Base-by-base conservation (phyloP, 2,888 invertebrate genomes). In the Hybos culiciformis region DNA sequence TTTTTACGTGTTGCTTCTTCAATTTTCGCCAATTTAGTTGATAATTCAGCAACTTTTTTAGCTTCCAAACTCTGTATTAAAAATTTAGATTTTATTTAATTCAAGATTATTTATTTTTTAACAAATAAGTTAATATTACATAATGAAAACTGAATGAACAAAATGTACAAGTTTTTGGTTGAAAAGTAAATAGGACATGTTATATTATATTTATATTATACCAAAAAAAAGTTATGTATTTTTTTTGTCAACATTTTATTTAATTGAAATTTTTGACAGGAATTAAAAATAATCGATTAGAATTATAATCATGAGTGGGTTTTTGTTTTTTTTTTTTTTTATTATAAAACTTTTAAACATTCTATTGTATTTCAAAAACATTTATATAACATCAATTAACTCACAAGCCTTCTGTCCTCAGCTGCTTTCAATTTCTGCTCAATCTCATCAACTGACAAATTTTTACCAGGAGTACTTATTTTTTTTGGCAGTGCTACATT, bases 391-490 rank as follows among this genome's bases (percentile, higher is more conserved):
- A n/a, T n/a, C n/a, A n/a, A n/a, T 21, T 8, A 34, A 70, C 75
- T 68, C 67, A 90, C 90, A 74, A 84, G 76, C 73, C 93, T 82
- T 64, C 93, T 79, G 64, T 93, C 91, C 61, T 92, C 92, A 37
- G 94, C 94, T 12, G 88, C 90, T 68, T 83, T 83, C 42, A 93
- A 75, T 66, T 94, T 94, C 62, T 86, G 86, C 62, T 87, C 83
- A 56, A 94, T 92, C 59, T 88, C 85, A 63, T 88, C 86, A 42
- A 80, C 85, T 44, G 86, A 83, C 48, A 85, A 75, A 52, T 75
- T 78, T 60, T 79, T 78, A 57, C 75, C 75, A 39, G 77, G 78
- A 47, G 61, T 61, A 12, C 58, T 57, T 43, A 80, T 77, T 54
- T 82, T 74, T 59, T 76, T 77, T 53, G 82, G 73, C 46, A 77